Conservation (phyloP, 2,797 vertebrate species). For the Platyrinchus mystaceus region DNA sequence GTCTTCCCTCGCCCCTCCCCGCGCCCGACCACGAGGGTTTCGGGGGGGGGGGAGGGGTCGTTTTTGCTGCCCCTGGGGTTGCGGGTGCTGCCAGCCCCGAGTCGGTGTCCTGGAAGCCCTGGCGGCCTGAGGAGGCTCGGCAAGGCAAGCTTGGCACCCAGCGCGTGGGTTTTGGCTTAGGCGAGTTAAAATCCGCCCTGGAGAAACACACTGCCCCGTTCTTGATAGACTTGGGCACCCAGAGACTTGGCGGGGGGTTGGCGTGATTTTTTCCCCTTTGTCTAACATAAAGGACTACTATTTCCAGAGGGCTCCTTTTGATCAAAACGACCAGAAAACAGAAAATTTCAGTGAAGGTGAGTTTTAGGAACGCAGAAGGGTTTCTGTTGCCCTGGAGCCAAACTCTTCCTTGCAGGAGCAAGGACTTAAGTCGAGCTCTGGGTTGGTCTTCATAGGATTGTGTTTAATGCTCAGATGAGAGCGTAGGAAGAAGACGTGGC, state of each 20-base stretch:
- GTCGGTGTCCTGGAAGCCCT: background rate
- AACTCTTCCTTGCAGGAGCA: background rate
- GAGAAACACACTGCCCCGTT: background rate
- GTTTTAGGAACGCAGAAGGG: background rate
- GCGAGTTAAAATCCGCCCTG: background rate
- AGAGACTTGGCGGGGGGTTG: background rate
- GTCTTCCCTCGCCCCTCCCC: background rate
- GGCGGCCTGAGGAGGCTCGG: background rate
- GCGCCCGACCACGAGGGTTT: background rate
- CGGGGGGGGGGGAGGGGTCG: accelerated
- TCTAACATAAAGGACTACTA: background rate
- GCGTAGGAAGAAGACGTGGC: background rate
- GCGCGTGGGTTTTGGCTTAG: accelerated
- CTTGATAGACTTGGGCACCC: background rate
- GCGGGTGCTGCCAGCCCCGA: background rate
- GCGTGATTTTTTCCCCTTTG: accelerated
- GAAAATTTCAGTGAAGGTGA: background rate
- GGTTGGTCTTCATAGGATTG: background rate
- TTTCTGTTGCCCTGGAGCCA: background rate
- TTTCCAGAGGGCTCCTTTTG: background rate
- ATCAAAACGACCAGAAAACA: background rate
- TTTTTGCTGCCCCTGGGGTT: background rate
- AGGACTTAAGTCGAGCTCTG: background rate
- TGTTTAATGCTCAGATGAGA: background rate
- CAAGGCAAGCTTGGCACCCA: background rate